Conservation (phyloP, 2,888 invertebrate genomes). For the Agrypnus murinus region DNA sequence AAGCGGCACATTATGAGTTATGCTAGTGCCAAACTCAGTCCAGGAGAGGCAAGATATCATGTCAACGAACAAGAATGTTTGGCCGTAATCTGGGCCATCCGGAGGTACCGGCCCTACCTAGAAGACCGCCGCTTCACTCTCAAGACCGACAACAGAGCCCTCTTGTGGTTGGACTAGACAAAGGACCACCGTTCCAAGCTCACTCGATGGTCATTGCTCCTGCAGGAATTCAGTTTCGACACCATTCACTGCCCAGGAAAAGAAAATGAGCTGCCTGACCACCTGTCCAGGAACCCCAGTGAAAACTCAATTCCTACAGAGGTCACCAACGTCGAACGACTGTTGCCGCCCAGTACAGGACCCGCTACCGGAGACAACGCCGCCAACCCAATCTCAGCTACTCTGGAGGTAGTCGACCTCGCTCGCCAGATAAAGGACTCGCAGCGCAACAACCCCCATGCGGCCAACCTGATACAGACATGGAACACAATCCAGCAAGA, state of each 20-base stretch:
- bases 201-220: not conserved
- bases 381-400: too few species aligned
- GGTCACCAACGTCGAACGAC: too few species aligned
- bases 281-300: not conserved
- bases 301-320: not conserved
- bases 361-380: not conserved
- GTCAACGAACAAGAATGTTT: conserved; percentile 57
- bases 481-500: not conserved
- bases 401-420: too few species aligned
- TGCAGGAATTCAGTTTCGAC: not conserved
- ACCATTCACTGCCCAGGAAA: not conserved
- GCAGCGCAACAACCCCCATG: too few species aligned
- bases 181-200: not conserved
- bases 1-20: conserved; percentile 44
- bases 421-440: too few species aligned
- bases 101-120: conserved; percentile 53
- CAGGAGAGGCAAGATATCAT: conserved; percentile 49
- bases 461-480: too few species aligned
- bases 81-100: conserved; percentile 56
- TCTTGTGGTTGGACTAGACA: not conserved
- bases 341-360: not conserved
- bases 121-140: conserved; percentile 43
- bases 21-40: conserved; percentile 48
- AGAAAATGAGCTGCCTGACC: too few species aligned
- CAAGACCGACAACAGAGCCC: too few species aligned